Evolutionary conservation across 2,888 invertebrate species (phyloP).

Genomic region (Hydriomena furcata): DNA sequence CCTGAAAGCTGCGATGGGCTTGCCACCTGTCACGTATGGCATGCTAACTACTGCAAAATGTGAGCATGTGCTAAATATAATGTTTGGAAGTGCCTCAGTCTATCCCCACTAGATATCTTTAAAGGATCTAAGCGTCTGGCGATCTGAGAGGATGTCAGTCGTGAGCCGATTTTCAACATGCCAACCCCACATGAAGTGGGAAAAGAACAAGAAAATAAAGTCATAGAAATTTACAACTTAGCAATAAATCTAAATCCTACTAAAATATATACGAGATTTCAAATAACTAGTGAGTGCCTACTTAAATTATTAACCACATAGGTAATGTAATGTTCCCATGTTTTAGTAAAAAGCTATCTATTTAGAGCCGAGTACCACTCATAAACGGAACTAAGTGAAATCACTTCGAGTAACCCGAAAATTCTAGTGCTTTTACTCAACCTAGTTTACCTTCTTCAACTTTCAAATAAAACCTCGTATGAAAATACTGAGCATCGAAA

Average conservation of each 20-base stretch:
- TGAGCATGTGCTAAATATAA: no score
- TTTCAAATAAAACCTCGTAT: background rate
- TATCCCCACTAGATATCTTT: no score
- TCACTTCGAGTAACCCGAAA: conserved; percentile 6
- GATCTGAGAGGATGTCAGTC: no score
- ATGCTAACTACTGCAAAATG: no score
- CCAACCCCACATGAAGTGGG: no score
- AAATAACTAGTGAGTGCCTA: conserved; percentile 19
- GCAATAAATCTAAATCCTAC: background rate
- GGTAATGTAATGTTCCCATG: conserved; percentile 24
- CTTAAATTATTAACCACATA: conserved; percentile 21
- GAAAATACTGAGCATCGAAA: no score
- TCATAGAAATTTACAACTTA: background rate
- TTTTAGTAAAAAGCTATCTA: conserved; percentile 29
- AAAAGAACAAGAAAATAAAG: background rate
- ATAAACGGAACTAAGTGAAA: conserved; percentile 18
- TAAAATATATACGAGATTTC: conserved; percentile 8
- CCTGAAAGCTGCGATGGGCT: no score
- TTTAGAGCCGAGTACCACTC: conserved; percentile 6
- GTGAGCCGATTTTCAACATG: no score
- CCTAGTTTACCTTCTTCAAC: background rate
- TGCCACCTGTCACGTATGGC: no score
- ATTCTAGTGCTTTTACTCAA: background rate
- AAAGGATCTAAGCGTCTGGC: no score
- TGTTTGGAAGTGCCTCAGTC: no score